Conservation (phyloP, 2,113 vertebrate genomes). For the Piprites chloris region DNA sequence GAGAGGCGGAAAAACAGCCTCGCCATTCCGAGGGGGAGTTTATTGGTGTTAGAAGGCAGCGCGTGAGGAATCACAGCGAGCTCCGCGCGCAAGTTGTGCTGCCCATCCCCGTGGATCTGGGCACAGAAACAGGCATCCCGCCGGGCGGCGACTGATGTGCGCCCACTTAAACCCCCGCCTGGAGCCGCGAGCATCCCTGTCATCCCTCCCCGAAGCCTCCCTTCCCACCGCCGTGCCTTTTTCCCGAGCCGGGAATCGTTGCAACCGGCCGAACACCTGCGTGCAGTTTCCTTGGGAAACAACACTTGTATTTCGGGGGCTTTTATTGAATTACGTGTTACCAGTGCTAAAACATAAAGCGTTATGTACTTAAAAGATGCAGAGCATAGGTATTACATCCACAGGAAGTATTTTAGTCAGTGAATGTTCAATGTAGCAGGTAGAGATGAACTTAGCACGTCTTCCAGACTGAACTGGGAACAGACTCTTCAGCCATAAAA, state of each 20-base stretch:
- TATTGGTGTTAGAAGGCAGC: background rate
- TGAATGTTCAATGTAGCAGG: constrained; percentile 79
- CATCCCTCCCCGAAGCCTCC: background rate
- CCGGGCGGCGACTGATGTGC: background rate
- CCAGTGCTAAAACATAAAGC: constrained; percentile 58
- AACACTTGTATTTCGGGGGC: background rate
- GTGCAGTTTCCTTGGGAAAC: background rate
- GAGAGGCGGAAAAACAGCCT: background rate
- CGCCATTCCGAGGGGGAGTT: background rate
- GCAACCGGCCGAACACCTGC: background rate
- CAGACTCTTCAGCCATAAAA: constrained; percentile 79
- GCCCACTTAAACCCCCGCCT: background rate
- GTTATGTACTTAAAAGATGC: constrained; percentile 67
- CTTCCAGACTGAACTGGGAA: constrained; percentile 72
- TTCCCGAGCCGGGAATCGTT: background rate
- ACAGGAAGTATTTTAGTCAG: constrained; percentile 72
- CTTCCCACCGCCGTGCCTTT: background rate
- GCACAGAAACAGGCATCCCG: background rate
- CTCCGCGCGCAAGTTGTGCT: background rate
- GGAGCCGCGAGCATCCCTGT: background rate
- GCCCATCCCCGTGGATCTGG: background rate
- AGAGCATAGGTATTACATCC: constrained; percentile 63
- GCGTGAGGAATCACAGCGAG: background rate
- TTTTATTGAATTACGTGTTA: constrained; percentile 47
- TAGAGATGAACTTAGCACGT: constrained; percentile 73